These are phyloP conservation scores for Semnornis frantzii DNA, from an alignment of 2,113 vertebrate genomes.

Conservation along the genomic window DNA sequence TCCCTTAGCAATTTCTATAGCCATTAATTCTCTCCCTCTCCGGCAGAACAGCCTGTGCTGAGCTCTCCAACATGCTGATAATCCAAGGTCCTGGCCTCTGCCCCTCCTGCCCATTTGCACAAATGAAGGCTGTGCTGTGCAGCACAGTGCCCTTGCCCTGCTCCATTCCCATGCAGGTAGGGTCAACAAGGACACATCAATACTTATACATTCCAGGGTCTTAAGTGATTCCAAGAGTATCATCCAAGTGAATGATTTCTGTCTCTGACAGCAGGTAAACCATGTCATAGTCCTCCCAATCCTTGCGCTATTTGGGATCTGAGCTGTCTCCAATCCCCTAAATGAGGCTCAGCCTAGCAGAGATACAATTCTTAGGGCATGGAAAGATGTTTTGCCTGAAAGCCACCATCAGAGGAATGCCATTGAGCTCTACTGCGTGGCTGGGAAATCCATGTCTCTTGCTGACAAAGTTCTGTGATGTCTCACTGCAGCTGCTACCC, in stretches of 20 bases:
- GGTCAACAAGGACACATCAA: not conserved
- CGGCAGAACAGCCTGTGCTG: constrained; percentile 8
- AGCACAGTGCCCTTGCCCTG: not conserved
- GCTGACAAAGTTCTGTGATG: not conserved
- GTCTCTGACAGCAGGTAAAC: not conserved
- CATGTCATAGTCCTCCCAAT: not conserved
- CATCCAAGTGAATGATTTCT: not conserved
- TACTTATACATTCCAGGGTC: not conserved
- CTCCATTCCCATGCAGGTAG: not conserved
- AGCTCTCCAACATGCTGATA: not conserved
- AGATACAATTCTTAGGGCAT: not conserved
- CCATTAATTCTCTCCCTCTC: not conserved
- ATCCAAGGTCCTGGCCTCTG: not conserved
- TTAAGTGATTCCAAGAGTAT: not conserved
- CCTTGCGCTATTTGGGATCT: not conserved
- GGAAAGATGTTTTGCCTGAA: not conserved
- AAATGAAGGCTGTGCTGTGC: not conserved
- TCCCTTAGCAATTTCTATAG: not conserved
- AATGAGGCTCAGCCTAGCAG: not conserved
- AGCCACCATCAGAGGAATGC: not conserved
- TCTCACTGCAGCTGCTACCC: not conserved
- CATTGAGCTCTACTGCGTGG: not conserved
- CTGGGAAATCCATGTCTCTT: not conserved
- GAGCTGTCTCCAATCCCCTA: not conserved
- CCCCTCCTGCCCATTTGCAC: not conserved